Conservation (phyloP, 2,888 invertebrate species). For the Eilema caniola region DNA sequence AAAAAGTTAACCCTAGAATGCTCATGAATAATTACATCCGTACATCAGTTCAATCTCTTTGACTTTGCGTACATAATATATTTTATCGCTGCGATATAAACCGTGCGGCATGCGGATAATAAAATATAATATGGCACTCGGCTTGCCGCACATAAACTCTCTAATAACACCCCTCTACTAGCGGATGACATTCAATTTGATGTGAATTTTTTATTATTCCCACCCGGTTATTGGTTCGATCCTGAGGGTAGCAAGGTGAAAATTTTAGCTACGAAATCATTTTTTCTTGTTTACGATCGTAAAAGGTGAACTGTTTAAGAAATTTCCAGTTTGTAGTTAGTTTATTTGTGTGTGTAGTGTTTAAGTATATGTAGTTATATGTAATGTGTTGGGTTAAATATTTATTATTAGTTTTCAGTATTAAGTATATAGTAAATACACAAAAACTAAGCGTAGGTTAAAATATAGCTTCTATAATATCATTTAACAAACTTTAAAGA, state of each 20-base stretch:
- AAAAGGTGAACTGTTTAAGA: conserved; percentile 16
- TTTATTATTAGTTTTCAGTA: no score
- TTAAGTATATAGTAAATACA: no score
- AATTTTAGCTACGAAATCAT: conserved; percentile 24
- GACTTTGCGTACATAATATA: conserved; percentile 48
- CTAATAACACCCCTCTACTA: conserved; percentile 54
- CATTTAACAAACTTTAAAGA: not conserved
- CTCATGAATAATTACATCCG: conserved; percentile 26
- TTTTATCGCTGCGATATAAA: conserved; percentile 53
- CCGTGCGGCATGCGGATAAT: conserved; percentile 46
- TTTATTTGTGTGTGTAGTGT: not conserved
- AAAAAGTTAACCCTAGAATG: conserved; percentile 10
- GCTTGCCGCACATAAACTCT: conserved; percentile 53
- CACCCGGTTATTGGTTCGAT: conserved; percentile 48
- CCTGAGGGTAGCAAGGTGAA: conserved; percentile 39
- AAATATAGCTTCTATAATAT: not conserved
- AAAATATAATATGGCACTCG: conserved; percentile 58
- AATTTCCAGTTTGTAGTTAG: conserved; percentile 12
- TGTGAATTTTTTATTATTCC: conserved; percentile 55
- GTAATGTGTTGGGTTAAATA: not conserved
- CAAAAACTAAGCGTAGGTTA: not conserved
- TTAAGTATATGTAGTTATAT: not conserved
- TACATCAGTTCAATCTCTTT: conserved; percentile 45
- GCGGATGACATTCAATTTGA: conserved; percentile 56
- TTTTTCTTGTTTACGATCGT: conserved; percentile 22